Evolutionary conservation across 1,140 invertebrate species (phyloP).

Genomic region (Leptinotarsa defecta): DNA sequence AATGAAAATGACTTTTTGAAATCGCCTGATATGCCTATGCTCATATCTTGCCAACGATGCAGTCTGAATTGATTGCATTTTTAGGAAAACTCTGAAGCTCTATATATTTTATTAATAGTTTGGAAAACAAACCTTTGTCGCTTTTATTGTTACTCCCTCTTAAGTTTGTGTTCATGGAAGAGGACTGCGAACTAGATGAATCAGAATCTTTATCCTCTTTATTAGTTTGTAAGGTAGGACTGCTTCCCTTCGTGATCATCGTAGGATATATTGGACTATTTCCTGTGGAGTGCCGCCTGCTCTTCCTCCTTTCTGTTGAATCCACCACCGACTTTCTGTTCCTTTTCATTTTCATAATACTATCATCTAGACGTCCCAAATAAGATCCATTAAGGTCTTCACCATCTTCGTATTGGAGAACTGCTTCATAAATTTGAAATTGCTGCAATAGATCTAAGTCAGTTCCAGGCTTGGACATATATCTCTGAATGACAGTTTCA

Average conservation of each 20-base stretch:
- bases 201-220: slow-evolving; percentile 59
- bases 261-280: slow-evolving; percentile 61
- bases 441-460: slow-evolving; percentile 92
- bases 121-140: slow-evolving; percentile 57
- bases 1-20: no score
- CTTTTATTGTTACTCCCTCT: slow-evolving; percentile 64
- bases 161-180: slow-evolving; percentile 60
- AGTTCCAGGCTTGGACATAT: slow-evolving; percentile 91
- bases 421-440: slow-evolving; percentile 94
- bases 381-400: slow-evolving; percentile 69
- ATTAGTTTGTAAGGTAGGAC: slow-evolving; percentile 35
- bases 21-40: no score
- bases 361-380: slow-evolving; percentile 78
- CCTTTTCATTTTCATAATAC: slow-evolving; percentile 76
- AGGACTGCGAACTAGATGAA: slow-evolving; percentile 63
- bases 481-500: slow-evolving; percentile 87
- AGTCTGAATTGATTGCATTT: no score
- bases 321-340: slow-evolving; percentile 69
- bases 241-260: slow-evolving; percentile 41
- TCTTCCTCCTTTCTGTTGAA: slow-evolving; percentile 73
- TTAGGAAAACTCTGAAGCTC: no score
- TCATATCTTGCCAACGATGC: no score
- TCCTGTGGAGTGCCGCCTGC: slow-evolving; percentile 73
- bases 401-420: slow-evolving; percentile 87
- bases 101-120: no score